Conservation (phyloP, 92 coral and sea anemone genomes). For the Parazoanthus atlanticus region DNA sequence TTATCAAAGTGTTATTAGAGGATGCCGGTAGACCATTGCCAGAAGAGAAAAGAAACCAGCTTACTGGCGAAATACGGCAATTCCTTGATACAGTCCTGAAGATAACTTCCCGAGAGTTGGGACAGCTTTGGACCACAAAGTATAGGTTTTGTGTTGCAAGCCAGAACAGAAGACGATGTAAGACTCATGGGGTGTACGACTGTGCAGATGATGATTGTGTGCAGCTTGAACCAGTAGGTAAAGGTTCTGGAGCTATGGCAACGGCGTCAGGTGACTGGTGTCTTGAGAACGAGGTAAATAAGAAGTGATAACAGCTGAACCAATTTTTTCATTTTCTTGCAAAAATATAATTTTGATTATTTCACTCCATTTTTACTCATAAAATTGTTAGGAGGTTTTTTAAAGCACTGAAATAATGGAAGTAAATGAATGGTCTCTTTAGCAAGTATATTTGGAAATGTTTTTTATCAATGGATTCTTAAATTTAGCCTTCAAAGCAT, state of each 20-base stretch:
- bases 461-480: too few relatives aligned
- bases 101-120: background rate
- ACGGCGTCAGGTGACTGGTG: slow-evolving; percentile 12
- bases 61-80: background rate
- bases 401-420: too few relatives aligned
- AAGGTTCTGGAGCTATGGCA: background rate
- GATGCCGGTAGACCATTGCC: background rate
- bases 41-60: background rate
- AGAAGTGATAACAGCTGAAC: background rate
- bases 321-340: too few relatives aligned
- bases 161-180: background rate
- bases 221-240: background rate
- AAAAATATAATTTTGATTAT: background rate
- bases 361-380: background rate
- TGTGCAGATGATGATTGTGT: background rate
- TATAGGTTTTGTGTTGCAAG: background rate
- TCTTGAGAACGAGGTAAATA: background rate
- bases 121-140: background rate
- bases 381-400: too few relatives aligned
- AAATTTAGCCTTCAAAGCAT: too few relatives aligned
- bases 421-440: too few relatives aligned
- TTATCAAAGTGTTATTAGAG: background rate
- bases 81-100: background rate
- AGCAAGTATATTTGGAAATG: too few relatives aligned
- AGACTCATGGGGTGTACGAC: background rate